These are phyloP conservation scores for Prunella himalayana DNA, from an alignment of 2,113 vertebrate genomes.

Conservation along the genomic window DNA sequence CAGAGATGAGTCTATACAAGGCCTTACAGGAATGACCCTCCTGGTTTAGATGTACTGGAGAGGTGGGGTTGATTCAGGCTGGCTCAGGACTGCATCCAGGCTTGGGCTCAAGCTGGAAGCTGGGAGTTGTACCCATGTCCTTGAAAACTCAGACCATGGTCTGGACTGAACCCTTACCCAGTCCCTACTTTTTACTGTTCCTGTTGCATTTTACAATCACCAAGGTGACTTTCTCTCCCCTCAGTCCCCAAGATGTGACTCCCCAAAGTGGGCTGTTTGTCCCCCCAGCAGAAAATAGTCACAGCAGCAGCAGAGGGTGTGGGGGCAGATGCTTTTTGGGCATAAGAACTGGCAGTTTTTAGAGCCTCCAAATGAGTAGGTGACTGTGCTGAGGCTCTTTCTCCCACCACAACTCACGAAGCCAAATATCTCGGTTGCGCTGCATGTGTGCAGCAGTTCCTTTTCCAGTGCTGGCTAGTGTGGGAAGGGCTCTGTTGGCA, in stretches of 20 bases:
- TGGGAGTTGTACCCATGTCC: not conserved
- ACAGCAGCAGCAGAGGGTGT: slow-evolving; percentile 66
- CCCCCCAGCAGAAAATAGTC: slow-evolving; percentile 54
- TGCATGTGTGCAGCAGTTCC: slow-evolving; percentile 27
- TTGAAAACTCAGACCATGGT: not conserved
- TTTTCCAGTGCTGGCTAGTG: not conserved
- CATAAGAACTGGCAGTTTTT: slow-evolving; percentile 66
- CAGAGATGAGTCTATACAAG: not conserved
- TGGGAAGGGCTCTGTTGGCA: slow-evolving; percentile 32
- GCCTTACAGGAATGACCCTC: not conserved
- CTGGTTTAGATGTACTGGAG: not conserved
- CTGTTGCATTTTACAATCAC: not conserved
- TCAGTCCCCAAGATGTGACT: not conserved
- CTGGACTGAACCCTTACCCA: not conserved
- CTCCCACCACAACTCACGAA: slow-evolving; percentile 67
- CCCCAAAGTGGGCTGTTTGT: not conserved
- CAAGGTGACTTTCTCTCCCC: not conserved
- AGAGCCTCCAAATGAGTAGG: slow-evolving; percentile 66
- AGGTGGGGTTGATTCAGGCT: not conserved
- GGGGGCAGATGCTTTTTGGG: slow-evolving; percentile 62
- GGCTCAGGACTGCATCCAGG: not conserved
- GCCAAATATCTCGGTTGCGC: slow-evolving; percentile 40
- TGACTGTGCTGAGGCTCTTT: slow-evolving; percentile 58
- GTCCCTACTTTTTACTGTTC: not conserved
- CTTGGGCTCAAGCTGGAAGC: not conserved